Evolutionary conservation across 2,888 invertebrate species (phyloP).

Genomic region (Ceraclea dissimilis): DNA sequence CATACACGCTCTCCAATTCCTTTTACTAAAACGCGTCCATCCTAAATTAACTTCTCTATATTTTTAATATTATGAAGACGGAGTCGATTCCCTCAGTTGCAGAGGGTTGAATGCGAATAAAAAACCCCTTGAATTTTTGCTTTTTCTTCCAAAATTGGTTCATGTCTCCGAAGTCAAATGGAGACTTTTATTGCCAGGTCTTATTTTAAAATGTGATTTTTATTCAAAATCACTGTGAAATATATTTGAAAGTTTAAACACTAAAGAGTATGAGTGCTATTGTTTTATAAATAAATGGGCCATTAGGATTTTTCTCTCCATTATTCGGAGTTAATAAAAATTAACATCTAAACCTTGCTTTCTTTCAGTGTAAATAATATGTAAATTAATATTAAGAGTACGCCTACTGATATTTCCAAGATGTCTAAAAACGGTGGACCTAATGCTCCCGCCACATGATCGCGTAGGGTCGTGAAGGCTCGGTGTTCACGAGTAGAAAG

Average conservation of each 20-base stretch:
- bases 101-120: too few relatives aligned
- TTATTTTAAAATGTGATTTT: background rate
- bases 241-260: background rate
- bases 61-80: too few relatives aligned
- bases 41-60: too few relatives aligned
- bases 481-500: too few relatives aligned
- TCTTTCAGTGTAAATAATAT: background rate
- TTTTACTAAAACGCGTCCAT: too few relatives aligned
- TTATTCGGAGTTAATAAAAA: background rate
- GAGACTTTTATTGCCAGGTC: background rate
- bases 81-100: too few relatives aligned
- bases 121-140: too few relatives aligned
- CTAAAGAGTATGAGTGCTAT: background rate
- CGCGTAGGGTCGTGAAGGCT: too few relatives aligned
- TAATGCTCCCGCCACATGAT: too few relatives aligned
- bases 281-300: background rate
- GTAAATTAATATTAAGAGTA: background rate
- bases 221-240: background rate
- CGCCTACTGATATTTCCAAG: background rate
- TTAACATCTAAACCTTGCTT: background rate
- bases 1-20: too few relatives aligned
- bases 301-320: background rate
- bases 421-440: background rate
- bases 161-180: background rate
- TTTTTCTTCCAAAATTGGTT: background rate